Base-by-base conservation (phyloP, 1,140 invertebrate genomes). In the Cepaea nemoralis region DNA sequence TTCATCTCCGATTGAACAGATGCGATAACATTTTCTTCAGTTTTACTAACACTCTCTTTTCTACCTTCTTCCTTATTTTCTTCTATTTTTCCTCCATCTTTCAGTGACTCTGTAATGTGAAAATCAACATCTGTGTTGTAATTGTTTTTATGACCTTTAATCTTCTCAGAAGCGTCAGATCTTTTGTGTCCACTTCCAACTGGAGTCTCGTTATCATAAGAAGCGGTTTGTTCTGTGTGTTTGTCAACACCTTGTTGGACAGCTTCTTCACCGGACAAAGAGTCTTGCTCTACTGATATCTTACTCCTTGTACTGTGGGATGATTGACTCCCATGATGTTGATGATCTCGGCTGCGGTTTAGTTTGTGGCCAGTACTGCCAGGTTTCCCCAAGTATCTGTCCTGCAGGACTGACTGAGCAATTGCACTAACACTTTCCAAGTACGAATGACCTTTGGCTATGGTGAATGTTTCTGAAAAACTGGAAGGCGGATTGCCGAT, bases 401-500 rank as follows among this genome's bases (percentile, higher is more conserved):
- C 50, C 22, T 5, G 27, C 48, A 77, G 55, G 5, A 24, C 63
- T 31, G 59, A 69, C 39, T 69, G 50, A 77, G 80, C 35, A 80
- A 73, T 42, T 81, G 83, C 37, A 73, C 31, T 80, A 16, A 80
- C 24, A 73, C 67, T 80, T 39, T 75, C 50, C 37, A 83, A 67
- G 48, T 83, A 85, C n/a, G 86, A 88, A 33, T 74, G 77, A 14
- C 67, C 80, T 40, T 83, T 83, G 14, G 86, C 87, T n/a, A 88
- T 77, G 45, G 85, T 86, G 82, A 86, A 88, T 16, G 87, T 88
- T 66, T 84, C 85, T 63, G 87, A 86, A 83, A 88, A 81, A 73
- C 76, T 81, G 31, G 83, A 69, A 12, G 59, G 45, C 19, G 42
- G 63, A 10, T 37, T 75, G n/a, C 37, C n/a, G 31, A 24, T 71